A percentile compares a stretch with the other conserved stretches of the same genome.
Conservation (phyloP, 2,113 vertebrate species). For the Xenopus laevis region DNA sequence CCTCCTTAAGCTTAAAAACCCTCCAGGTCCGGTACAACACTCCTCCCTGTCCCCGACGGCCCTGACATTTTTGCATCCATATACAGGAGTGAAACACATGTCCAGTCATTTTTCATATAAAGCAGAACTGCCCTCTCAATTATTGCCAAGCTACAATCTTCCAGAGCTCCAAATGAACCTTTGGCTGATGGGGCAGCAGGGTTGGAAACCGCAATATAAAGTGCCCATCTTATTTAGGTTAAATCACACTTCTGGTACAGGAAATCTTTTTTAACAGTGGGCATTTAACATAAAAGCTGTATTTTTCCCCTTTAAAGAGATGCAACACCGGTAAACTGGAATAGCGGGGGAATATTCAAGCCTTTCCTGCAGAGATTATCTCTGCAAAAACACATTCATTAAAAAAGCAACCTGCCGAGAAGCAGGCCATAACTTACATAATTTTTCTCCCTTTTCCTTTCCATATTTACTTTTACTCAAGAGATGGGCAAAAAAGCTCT, state of each 20-base stretch:
- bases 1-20: too few species aligned
- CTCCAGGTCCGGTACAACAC: too few species aligned
- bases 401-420: conserved; percentile 28
- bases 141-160: too few species aligned
- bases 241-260: neutral
- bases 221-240: neutral
- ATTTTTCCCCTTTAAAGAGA: conserved; percentile 8
- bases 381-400: conserved; percentile 42
- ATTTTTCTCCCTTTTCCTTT: conserved; percentile 15
- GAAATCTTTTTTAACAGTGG: neutral
- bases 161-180: too few species aligned
- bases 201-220: too few species aligned
- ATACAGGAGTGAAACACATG: too few species aligned
- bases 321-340: conserved; percentile 13
- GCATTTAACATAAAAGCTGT: conserved; percentile 4
- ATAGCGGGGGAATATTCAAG: conserved; percentile 16
- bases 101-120: too few species aligned
- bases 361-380: conserved; percentile 20
- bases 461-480: conserved; percentile 25
- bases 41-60: too few species aligned
- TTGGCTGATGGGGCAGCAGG: too few species aligned
- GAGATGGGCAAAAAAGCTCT: neutral
- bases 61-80: too few species aligned
- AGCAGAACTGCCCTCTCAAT: too few species aligned
- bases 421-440: conserved; percentile 26